Percentiles rank a stretch among this genome's conserved stretches.
phyloP scores from a whole-genome alignment of 2,113 vertebrate species.

The Lota lota region DNA sequence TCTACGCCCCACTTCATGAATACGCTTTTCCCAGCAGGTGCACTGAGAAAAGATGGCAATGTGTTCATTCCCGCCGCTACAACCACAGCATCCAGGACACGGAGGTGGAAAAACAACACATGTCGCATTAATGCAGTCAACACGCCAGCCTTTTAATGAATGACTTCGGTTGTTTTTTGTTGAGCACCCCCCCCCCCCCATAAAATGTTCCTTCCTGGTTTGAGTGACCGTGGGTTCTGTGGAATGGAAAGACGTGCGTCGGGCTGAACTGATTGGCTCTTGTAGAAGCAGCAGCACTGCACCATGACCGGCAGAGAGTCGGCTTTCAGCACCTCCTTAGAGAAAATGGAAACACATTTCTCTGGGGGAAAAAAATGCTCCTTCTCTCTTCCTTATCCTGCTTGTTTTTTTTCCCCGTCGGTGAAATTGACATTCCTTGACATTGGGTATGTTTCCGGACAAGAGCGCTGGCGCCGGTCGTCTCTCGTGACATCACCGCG shows the following conservation, averaged over 20 bases:
- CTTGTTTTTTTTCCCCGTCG: not conserved
- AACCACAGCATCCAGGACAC: no score
- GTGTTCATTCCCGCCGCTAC: no score
- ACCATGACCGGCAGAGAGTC: constrained; percentile 28
- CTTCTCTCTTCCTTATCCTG: constrained; percentile 4
- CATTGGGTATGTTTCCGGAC: not conserved
- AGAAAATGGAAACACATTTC: constrained; percentile 31
- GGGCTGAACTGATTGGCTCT: constrained; percentile 11
- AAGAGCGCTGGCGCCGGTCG: no score
- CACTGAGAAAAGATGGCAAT: no score
- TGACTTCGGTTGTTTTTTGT: not conserved
- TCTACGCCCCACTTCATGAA: no score
- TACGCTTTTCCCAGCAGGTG: no score
- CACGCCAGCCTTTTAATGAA: not conserved
- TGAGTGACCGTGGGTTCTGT: not conserved
- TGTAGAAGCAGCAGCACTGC: constrained; percentile 21
- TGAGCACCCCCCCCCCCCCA: not conserved
- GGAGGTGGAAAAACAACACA: not conserved
- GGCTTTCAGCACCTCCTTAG: constrained; percentile 40
- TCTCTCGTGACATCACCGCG: not conserved
- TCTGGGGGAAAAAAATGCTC: not conserved
- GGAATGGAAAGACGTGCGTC: constrained; percentile 6
- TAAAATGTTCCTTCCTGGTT: constrained; percentile 13
- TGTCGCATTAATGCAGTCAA: not conserved
- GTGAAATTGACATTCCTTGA: not conserved